Base-by-base conservation (phyloP, 2,113 vertebrate genomes). In the Tetrax tetrax region DNA sequence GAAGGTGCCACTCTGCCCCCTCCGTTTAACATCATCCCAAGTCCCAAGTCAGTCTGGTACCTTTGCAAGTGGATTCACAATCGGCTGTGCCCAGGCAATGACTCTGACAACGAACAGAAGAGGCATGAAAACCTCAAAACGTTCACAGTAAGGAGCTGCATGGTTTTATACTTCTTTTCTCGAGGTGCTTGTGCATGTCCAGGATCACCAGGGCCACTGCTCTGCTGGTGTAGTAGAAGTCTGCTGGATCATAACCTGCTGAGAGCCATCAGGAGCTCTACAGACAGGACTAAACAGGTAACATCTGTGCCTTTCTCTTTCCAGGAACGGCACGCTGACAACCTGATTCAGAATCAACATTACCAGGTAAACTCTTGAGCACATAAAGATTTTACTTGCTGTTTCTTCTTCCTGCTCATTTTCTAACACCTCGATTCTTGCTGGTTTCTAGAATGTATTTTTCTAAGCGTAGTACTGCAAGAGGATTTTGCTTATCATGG, bases 1-100 rank as follows among this genome's bases (percentile, higher is more conserved):
- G 99, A 99, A 97, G 99, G 99, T 6, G 99, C 99, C 38, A 99
- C 99, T n/a, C 97, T 99, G 94, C 99, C 99, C 24, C 99, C 99
- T 43, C 99, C 99, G 7, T 99, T 99, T 87, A 99, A 99, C 98
- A 99, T 99, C 29, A 94, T 99, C 63, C 99, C 99, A 16, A 99
- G 99, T 61, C 99, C 99, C 90, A 99, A 99, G 96, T 99, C 99
- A 9, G 91, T 99, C 96, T 98, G 99, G 97, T 99, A 99, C 97
- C 99, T 99, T 33, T 98, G 98, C 92, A 98, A 98, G 95, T 99
- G 99, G 99, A 98, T 99, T 90, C 99, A 99, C 97, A 98, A 98
- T 35, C 98, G 98, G 87, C 98, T 99, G 92, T 99, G 99, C 95
- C 95, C 98, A 28, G 98, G 93, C 96, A 98, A 90, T 53, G 96